Base-by-base conservation (phyloP, 2,797 vertebrate species). In the Perdix hodgsoniae region DNA sequence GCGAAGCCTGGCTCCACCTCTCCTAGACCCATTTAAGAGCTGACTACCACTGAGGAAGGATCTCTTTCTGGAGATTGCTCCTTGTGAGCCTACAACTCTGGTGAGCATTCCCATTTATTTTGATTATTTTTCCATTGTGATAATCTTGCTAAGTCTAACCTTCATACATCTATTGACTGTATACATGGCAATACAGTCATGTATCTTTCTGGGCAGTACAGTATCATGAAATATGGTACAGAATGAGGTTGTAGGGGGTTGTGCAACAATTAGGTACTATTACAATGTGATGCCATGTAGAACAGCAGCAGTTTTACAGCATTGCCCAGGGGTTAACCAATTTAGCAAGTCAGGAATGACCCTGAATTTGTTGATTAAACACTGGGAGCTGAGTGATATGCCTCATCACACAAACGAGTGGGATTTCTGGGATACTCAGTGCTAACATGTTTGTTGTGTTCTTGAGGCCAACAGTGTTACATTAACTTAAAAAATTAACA, bases 281-380 rank as follows among this genome's bases (percentile, higher is more conserved):
- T n/a, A 18, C 4, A 1, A 1, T 16, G 54, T 0, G 6, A 3
- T 77, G 42, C 47, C 29, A 35, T 4, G 37, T 6, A 57, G 57
- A 71, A n/a, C 31, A 88, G 67, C 17, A 18, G 22, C 27, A 64
- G n/a, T 33, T 80, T 77, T 70, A 35, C n/a, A 70, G 42, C 42
- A 24, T 39, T 5, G 4, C 37, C 27, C 4, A 6, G 22, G n/a
- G 35, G 57, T 71, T 63, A 74, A n/a, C 16, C 50, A 64, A 22
- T 82, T 72, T 35, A 78, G 12, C 29, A 59, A 59, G 16, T 22
- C 42, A 54, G 47, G 17, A 29, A 83, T 82, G 86, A 29, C 17
- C 4, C 1, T 0, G 1, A 77, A 33, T 26, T 22, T 29, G 79
- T 65, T 1, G 1, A 35, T 76, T 67, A 67, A 64, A 60, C 35